Conservation (phyloP, 1,140 invertebrate genomes). For the Araneus ventricosus region DNA sequence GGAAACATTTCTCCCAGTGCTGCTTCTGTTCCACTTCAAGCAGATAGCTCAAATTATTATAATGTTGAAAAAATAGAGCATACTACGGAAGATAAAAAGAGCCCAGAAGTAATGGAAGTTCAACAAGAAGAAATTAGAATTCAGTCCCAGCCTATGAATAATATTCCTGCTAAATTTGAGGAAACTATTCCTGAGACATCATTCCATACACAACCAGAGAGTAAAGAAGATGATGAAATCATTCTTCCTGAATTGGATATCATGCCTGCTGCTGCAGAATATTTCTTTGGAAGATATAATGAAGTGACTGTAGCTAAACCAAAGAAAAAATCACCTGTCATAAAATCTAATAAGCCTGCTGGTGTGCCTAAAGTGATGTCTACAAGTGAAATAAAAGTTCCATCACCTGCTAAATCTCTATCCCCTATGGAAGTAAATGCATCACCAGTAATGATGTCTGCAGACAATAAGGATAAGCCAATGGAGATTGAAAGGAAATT, state of each 20-base stretch:
- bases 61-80: neutral
- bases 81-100: neutral
- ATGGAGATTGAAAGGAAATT: neutral
- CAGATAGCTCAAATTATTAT: neutral
- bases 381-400: slow-evolving; percentile 45
- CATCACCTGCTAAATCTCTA: neutral
- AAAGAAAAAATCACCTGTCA: slow-evolving; percentile 48
- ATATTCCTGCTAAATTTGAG: neutral
- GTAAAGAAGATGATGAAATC: slow-evolving; percentile 16
- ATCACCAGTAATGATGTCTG: neutral
- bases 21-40: neutral
- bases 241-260: slow-evolving; percentile 42
- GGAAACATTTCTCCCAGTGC: neutral
- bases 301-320: slow-evolving; percentile 56
- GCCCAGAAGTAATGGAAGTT: neutral
- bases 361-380: slow-evolving; percentile 55
- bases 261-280: slow-evolving; percentile 64
- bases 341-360: neutral
- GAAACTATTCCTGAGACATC: slow-evolving; percentile 1
- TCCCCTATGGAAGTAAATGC: slow-evolving; percentile 27
- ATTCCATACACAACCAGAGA: neutral
- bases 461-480: neutral
- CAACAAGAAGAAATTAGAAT: neutral
- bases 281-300: slow-evolving; percentile 71
- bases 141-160: neutral